Evolutionary conservation across 2,888 invertebrate genomes (phyloP), one percentile per base, ranked within the genome.

Genomic region (Noctuana brunneofusca): DNA sequence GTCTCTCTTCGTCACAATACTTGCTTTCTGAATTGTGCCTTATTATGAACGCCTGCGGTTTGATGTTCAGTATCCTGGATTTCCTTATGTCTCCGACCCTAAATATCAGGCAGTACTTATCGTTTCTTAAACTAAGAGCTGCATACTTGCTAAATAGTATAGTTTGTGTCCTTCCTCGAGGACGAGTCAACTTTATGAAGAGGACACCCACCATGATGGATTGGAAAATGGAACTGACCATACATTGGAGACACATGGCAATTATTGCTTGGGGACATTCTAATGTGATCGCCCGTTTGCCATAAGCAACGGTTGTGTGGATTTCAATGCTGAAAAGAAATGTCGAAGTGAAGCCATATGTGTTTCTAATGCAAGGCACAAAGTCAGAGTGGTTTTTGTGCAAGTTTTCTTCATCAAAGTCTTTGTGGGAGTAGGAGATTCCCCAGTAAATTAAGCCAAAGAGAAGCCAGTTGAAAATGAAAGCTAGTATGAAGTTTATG

Each of bases 261-360:
- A 98, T 95, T 58, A 99, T 96, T 0, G 98, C 97, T 79, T 97
- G 96, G 0, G 98, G 97, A 77, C 99, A 99, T 83, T 98, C 96
- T 69, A 97, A 95, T 0, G 98, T 98, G 0, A 97, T 97, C 57
- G 95, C 93, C 62, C 97, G 94, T 57, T 93, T 94, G 11, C 97
- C 97, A 80, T 97, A 97, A 76, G 93, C 99, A 64, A 98, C 97
- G 0, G 98, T 98, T 75, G 98, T 98, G 79, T 99, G 98, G 0
- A 98, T 97, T 92, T 99, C 99, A 66, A 99, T 94, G 71, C 97
- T 98, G 92, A 98, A 99, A 49, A 99, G 93, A 80, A 99, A 97
- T 58, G 97, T 96, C 12, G 98, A 97, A 0, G 97, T 96, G 84
- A 99, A 99, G 35, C 96, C 95, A 73, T 95, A 92, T 58, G 98